Base-by-base conservation (phyloP, 2,888 invertebrate genomes). In the Clusia tigrina region DNA sequence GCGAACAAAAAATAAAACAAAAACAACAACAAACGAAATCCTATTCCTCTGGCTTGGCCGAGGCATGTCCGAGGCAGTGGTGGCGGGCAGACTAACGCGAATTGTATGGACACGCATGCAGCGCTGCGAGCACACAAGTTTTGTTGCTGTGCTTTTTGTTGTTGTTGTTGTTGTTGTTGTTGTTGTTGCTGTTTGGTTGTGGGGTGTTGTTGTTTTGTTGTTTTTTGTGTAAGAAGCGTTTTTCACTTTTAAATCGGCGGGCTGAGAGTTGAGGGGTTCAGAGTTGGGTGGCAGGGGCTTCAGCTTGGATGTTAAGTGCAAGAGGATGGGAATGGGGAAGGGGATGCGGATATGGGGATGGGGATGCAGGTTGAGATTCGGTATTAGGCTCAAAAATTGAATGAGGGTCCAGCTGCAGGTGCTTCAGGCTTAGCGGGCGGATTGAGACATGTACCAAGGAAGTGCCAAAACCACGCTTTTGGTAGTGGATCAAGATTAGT, bases 1-100 rank as follows among this genome's bases (percentile, higher is more conserved):
- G 62, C 53, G 66, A 67, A 71, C 62, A 61, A 54, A 60, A 57
- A 38, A 63, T 64, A 63, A 51, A 60, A 64, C 59, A 61, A 63
- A 62, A 63, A 63, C 52, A 42, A 65, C 69, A 63, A 63, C 62
- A 66, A 66, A 70, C 56, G 17, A 54, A 52, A 56, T 15, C 17
- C 17, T 26, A 10, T 55, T 32, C 17, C 38, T 55, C 52, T n/a
- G n/a, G n/a, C n/a, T n/a, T n/a, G n/a, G n/a, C n/a, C n/a, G n/a
- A n/a, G n/a, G n/a, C n/a, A n/a, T n/a, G n/a, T n/a, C 54, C 32
- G 32, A 6, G 32, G 32, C 32, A 32, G 32, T 12, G 12, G 32
- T 32, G 32, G 12, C 6, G 32, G 6, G 32, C 6, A 32, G 32
- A 32, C 32, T 12, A 32, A 12, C 32, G 12, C 32, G 32, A 32